Conservation (phyloP, 2,888 invertebrate genomes). For the Tipula confusa region DNA sequence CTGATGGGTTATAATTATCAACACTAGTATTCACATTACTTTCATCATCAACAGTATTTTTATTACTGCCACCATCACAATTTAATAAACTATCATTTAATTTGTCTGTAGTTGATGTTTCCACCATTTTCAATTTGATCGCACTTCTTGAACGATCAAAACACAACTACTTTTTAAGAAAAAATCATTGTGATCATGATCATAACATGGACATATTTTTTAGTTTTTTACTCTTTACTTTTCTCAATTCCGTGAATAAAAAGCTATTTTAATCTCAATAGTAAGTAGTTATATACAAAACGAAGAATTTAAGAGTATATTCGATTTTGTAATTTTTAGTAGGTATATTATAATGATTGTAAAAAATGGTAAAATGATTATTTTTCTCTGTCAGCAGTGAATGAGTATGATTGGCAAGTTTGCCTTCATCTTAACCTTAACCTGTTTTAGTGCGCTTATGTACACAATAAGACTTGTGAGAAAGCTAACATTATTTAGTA, state of each 20-base stretch:
- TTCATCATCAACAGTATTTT: background rate
- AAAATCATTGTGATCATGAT: background rate
- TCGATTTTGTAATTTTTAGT: too few relatives aligned
- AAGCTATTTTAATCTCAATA: background rate
- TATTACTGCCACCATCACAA: background rate
- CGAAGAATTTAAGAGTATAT: background rate
- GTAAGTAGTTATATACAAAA: background rate
- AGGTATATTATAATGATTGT: background rate
- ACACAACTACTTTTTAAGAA: background rate
- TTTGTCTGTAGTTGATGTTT: background rate
- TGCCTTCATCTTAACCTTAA: conserved; percentile 27
- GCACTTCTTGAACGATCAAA: background rate
- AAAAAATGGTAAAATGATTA: background rate
- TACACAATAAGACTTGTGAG: too few relatives aligned
- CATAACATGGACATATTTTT: background rate
- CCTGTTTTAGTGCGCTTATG: background rate
- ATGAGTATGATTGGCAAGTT: background rate
- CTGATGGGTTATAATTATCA: conserved; percentile 42
- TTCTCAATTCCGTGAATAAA: background rate
- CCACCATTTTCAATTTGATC: background rate
- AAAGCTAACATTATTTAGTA: too few relatives aligned
- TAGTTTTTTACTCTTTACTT: too few relatives aligned
- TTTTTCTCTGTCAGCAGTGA: background rate
- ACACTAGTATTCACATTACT: background rate
- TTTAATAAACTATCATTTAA: background rate